Conservation (phyloP, 2,113 vertebrate genomes). For the Cyphomyrus plagiostoma region DNA sequence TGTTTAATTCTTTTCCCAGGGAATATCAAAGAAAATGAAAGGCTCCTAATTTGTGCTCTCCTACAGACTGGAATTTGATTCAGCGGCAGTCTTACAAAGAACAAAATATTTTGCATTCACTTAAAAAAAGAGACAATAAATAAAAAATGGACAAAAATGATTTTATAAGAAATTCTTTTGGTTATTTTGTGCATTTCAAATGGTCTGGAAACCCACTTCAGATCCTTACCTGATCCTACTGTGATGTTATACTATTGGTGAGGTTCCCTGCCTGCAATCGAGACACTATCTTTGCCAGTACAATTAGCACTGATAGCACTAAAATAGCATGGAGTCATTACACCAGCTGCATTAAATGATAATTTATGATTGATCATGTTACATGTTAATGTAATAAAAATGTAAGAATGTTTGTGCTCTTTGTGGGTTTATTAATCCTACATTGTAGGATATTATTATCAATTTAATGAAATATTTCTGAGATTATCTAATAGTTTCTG, state of each 20-base stretch:
- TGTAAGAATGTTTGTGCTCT: not conserved
- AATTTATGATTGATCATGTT: not conserved
- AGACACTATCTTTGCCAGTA: not conserved
- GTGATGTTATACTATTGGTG: not conserved
- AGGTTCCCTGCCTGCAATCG: not conserved
- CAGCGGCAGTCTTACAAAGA: slow-evolving; percentile 22
- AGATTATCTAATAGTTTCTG: not conserved
- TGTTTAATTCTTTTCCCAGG: slow-evolving; percentile 25
- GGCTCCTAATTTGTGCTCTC: slow-evolving; percentile 26
- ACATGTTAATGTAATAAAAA: not conserved
- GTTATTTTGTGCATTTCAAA: not conserved
- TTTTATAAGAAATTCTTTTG: not conserved
- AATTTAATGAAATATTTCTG: not conserved
- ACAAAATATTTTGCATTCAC: not conserved
- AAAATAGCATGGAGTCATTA: not conserved
- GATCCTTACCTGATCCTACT: not conserved
- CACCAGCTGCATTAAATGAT: not conserved
- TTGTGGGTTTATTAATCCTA: not conserved
- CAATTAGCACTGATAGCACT: not conserved
- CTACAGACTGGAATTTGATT: slow-evolving; percentile 21
- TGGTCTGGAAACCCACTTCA: not conserved
- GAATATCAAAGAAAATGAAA: slow-evolving; percentile 21
- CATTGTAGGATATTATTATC: not conserved
- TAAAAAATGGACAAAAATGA: slow-evolving; percentile 11
- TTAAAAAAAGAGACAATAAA: slow-evolving; percentile 20